Evolutionary conservation across 2,888 invertebrate genomes (phyloP), one percentile per base, ranked within the genome.

Genomic region (Himalopsyche tibetana): DNA sequence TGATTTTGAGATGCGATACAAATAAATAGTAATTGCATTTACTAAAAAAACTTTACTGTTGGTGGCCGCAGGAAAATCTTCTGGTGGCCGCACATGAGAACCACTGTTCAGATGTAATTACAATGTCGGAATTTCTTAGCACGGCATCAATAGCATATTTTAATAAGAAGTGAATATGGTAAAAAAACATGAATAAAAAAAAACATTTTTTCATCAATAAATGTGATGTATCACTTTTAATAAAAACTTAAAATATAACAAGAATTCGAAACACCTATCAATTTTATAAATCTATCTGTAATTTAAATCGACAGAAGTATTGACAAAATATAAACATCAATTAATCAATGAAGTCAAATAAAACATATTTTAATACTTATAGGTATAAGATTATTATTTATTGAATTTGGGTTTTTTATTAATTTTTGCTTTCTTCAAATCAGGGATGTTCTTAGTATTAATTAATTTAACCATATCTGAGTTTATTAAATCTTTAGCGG

Each of bases 381-480:
- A 15, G 4, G 4, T 51, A 51, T 15, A 51, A 15, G n/a, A 63
- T 63, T 63, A n/a, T 63, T 28, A 11, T 8, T 63, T 63, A 19
- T 63, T 63, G 28, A 63, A 63, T 63, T 63, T 63, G 9, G 19
- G 19, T 63, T 63, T 63, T 28, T 63, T 63, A 19, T 63, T 63
- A 63, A 9, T 63, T 63, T 63, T 63, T 19, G 19, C 8, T 63
- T 28, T 81, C 45, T 51, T 63, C 19, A 63, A 63, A 28, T 63
- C 63, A 5, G 63, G n/a, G 28, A 36, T 55, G 51, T 82, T 82
- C 38, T 28, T 55, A 28, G 55, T 55, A 55, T 82, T 28, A 82
- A 55, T 28, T 36, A 55, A n/a, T 36, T 82, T 82, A 36, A 82
- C 82, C 55, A 82, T 55, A 55, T 40, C 82, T 36, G 82, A 82